A percentile compares a stretch with the other conserved stretches of the same genome.
These are phyloP conservation scores for Abramis brama DNA, from an alignment of 2,113 vertebrate species.

Conservation along the genomic window DNA sequence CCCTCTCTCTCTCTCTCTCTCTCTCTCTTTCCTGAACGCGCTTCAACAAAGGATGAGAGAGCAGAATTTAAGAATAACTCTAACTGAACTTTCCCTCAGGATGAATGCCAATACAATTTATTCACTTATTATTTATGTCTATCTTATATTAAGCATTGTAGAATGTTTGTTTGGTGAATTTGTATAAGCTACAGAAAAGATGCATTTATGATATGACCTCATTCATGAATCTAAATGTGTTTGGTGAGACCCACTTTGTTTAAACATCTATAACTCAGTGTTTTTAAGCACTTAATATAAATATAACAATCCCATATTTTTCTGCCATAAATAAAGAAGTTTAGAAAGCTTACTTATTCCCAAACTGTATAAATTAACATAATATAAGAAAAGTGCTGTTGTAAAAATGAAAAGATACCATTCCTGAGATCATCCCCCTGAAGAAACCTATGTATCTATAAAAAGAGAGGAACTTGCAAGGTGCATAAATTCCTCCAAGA, in stretches of 20 bases:
- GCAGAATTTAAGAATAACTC: conserved; percentile 65
- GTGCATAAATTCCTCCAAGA: background rate
- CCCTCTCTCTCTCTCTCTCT: conserved; percentile 31
- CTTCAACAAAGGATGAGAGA: conserved; percentile 69
- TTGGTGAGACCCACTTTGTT: background rate
- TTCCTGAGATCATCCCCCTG: background rate
- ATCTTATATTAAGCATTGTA: background rate
- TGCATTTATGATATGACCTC: background rate
- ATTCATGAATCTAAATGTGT: background rate
- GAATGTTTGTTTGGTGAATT: background rate
- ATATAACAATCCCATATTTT: background rate
- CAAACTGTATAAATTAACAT: background rate
- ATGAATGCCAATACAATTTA: background rate
- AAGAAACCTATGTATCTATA: background rate
- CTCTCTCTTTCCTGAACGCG: conserved; percentile 22
- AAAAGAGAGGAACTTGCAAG: background rate
- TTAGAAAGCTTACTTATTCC: background rate
- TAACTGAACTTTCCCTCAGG: conserved; percentile 36
- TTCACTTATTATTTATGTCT: background rate
- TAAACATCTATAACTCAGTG: background rate
- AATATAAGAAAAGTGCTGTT: background rate
- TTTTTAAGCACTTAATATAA: background rate
- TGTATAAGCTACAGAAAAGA: background rate
- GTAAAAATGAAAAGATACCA: background rate
- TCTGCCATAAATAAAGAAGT: background rate